Conservation (phyloP, 2,113 vertebrate species). For the Oxyruncus cristatus region DNA sequence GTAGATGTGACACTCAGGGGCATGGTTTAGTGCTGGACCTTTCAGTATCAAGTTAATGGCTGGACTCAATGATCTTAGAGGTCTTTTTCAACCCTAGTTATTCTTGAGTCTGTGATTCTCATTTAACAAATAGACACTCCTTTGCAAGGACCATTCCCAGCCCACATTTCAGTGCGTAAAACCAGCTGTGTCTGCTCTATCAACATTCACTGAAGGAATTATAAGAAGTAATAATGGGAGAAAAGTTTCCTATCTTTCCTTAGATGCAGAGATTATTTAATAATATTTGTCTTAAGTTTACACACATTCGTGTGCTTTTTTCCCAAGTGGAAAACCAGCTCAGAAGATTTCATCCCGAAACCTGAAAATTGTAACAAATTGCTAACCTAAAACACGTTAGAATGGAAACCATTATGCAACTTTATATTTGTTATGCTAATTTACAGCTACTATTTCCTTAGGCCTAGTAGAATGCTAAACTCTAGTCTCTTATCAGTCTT, state of each 20-base stretch:
- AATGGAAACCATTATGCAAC: neutral
- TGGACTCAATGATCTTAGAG: neutral
- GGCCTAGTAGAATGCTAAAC: neutral
- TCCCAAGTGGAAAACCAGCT: neutral
- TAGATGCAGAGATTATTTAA: neutral
- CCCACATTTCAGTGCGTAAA: neutral
- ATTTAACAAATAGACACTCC: neutral
- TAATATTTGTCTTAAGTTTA: neutral
- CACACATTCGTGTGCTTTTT: neutral
- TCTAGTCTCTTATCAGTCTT: neutral
- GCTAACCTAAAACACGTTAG: neutral
- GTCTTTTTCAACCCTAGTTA: neutral
- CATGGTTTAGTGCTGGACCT: neutral
- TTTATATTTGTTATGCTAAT: constrained; percentile 28
- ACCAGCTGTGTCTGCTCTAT: neutral
- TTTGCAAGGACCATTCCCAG: neutral
- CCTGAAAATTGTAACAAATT: neutral
- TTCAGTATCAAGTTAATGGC: neutral
- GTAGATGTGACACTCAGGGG: neutral
- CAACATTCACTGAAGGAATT: neutral
- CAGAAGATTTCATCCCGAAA: neutral
- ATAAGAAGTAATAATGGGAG: neutral
- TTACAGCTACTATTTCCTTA: neutral
- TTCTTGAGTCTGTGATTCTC: neutral
- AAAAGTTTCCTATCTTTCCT: neutral